Percentiles rank a stretch among this genome's conserved stretches.
Conservation (phyloP, 1,140 invertebrate genomes). For the Apis mellifera region Amel_HAv3.1 CM009941.2:7857001-7857500, state of each 20-base stretch:
- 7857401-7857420: conserved; percentile 74
- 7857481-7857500: conserved; percentile 54
- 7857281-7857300: conserved; percentile 7
- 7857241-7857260: conserved; percentile 73
- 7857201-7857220: conserved; percentile 3
- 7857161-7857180: conserved; percentile 2
- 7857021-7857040: not conserved
- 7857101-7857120: conserved; percentile 77
- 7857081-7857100: conserved; percentile 64
- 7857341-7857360: conserved; percentile 80
- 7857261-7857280: conserved; percentile 73
- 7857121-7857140: conserved; percentile 64
- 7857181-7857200: not conserved
- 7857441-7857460: conserved; percentile 54
- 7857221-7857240: conserved; percentile 60
- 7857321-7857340: conserved; percentile 53
- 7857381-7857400: conserved; percentile 75
- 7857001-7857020: conserved; percentile 59
- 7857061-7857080: conserved; percentile 73
- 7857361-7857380: conserved; percentile 77
- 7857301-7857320: not conserved
- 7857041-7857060: conserved; percentile 70
- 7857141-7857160: conserved; percentile 26
- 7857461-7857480: conserved; percentile 49
- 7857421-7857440: conserved; percentile 55